Evolutionary conservation across 1,140 invertebrate species (phyloP), one percentile per base, ranked within the genome.

Genomic region (Zophobas atratus): DNA sequence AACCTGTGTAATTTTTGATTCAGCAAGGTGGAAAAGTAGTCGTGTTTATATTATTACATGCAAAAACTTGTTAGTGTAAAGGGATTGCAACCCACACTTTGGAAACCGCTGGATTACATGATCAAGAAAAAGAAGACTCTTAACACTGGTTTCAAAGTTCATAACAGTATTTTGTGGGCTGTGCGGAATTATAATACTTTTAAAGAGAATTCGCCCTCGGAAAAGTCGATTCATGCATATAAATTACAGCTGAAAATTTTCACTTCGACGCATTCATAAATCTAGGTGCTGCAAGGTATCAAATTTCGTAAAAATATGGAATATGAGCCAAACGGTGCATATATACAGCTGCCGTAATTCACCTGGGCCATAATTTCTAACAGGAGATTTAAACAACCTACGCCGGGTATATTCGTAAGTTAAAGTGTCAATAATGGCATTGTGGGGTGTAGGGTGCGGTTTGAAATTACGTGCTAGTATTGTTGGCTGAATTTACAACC

Each of bases 391-490:
- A 46, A 46, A 20, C 49, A 51, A 51, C 49, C 49, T 51, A 51
- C 49, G 49, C 2, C 49, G n/a, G 20, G 4, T 51, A 51, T 20
- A 6, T 51, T 51, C 49, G 49, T 51, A 20, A 2, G 20, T 51
- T 51, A 51, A 51, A 51, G 6, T 51, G 49, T 51, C 49, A 51
- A 51, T 51, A 51, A 51, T 51, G 20, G 20, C 49, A 51, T 20
- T 20, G 49, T 51, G n/a, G 49, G 49, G 49, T 51, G 49, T 51
- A 51, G 49, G 49, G 49, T 51, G 49, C 49, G 49, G 49, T 51
- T 51, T 51, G 4, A 20, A 4, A 51, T 20, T 51, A 20, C 49
- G 49, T 51, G 49, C 8, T 4, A 51, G 4, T 51, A 20, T 51
- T 51, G 49, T 51, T 3, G 3, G 8, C 6, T 51, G 49, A 51